A percentile compares a stretch with the other conserved stretches of the same genome.
Conservation (phyloP, 2,888 invertebrate genomes). For the Ochropleura leucogaster region DNA sequence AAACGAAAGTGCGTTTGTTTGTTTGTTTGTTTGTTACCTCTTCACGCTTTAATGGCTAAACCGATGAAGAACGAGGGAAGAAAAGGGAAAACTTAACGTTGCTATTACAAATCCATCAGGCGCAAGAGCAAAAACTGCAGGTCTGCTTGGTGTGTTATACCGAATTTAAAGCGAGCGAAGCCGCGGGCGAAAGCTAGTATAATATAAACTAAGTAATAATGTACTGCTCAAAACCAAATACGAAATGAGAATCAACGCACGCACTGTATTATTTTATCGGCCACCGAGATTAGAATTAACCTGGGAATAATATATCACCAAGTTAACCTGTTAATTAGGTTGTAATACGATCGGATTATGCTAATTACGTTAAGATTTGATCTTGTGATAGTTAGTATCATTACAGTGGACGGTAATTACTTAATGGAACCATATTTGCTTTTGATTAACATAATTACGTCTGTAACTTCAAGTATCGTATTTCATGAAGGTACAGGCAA, state of each 20-base stretch:
- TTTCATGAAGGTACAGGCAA: no score
- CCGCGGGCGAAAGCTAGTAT: no score
- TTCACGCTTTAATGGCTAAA: no score
- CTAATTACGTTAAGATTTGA: conserved; percentile 43
- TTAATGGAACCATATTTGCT: conserved; percentile 27
- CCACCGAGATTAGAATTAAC: conserved; percentile 19
- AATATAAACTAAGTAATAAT: no score
- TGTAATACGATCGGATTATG: conserved; percentile 41
- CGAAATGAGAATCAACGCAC: conserved; percentile 1
- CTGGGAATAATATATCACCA: conserved; percentile 41
- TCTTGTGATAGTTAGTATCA: conserved; percentile 28
- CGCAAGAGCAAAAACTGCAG: no score
- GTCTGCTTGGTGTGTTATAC: no score
- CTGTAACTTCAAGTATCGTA: not conserved
- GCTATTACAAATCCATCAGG: no score
- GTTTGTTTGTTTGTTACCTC: no score
- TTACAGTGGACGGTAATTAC: conserved; percentile 37
- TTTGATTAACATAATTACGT: conserved; percentile 25
- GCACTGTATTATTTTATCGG: conserved; percentile 5
- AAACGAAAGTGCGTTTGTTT: no score
- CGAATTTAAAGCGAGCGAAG: no score
- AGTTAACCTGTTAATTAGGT: conserved; percentile 39
- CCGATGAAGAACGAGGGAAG: no score
- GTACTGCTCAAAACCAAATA: not conserved
- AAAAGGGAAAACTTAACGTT: no score